Evolutionary conservation across 1,140 invertebrate genomes (phyloP).

Genomic region (Drosophila pruinosa): DNA sequence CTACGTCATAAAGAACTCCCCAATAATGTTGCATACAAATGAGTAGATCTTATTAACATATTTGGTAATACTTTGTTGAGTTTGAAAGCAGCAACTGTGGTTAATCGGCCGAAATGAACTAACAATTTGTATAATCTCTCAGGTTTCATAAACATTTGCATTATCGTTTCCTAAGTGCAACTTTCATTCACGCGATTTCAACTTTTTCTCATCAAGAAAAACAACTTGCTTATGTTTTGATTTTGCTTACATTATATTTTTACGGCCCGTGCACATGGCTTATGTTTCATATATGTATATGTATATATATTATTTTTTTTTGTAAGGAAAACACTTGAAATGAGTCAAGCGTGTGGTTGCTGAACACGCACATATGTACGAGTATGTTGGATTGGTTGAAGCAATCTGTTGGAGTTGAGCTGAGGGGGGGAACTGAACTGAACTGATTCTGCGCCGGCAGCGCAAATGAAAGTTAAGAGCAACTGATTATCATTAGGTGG

Average conservation of each 20-base stretch:
- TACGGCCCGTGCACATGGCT: slow-evolving; percentile 42
- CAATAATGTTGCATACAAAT: background rate
- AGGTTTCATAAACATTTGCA: slow-evolving; percentile 22
- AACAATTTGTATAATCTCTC: slow-evolving; percentile 7
- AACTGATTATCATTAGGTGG: slow-evolving; percentile 66
- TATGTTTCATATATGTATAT: slow-evolving; percentile 9
- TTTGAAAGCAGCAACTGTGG: background rate
- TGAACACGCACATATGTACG: slow-evolving; percentile 16
- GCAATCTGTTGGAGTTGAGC: background rate
- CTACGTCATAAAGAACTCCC: background rate
- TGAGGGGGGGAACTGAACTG: background rate
- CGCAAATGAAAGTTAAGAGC: slow-evolving; percentile 63
- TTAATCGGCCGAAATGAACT: slow-evolving; percentile 18
- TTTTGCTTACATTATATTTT: slow-evolving; percentile 43
- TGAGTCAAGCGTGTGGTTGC: slow-evolving; percentile 7
- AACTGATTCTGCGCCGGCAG: slow-evolving; percentile 62
- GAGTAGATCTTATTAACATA: background rate
- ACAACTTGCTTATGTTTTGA: slow-evolving; percentile 15
- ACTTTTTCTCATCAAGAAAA: slow-evolving; percentile 15
- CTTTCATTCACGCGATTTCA: slow-evolving; percentile 36
- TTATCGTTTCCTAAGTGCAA: slow-evolving; percentile 27
- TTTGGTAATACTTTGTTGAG: background rate
- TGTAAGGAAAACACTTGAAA: slow-evolving; percentile 46
- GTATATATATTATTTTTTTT: slow-evolving; percentile 4
- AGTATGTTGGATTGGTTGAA: background rate